A percentile compares a stretch with the other conserved stretches of the same genome.
phyloP scores from a whole-genome alignment of 2,113 vertebrate species.

The Xiphophorus couchianus region DNA sequence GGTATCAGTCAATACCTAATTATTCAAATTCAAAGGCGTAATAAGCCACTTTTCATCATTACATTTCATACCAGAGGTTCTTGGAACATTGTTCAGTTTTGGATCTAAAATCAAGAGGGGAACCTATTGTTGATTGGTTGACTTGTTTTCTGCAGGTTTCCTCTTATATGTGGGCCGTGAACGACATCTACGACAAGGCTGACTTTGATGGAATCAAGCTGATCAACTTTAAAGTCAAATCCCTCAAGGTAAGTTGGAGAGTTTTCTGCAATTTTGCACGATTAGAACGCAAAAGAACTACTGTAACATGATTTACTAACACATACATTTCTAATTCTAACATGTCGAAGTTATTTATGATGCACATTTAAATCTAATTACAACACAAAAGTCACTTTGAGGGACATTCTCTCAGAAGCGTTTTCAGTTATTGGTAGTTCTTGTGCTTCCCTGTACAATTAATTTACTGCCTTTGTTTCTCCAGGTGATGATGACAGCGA shows the following conservation, averaged over 20 bases:
- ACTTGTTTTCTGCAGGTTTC: slow-evolving; percentile 69
- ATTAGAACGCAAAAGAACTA: background rate
- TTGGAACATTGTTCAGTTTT: background rate
- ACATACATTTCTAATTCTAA: background rate
- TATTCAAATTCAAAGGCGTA: background rate
- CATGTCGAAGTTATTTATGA: background rate
- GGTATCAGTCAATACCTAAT: background rate
- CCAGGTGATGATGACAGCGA: slow-evolving; percentile 74
- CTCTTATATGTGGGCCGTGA: slow-evolving; percentile 80
- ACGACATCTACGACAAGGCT: slow-evolving; percentile 79
- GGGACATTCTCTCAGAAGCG: background rate
- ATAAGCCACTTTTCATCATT: background rate
- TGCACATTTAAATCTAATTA: background rate
- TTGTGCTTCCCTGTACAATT: background rate
- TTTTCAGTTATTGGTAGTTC: background rate
- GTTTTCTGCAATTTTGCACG: background rate
- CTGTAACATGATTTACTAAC: background rate
- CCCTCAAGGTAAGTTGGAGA: slow-evolving; percentile 75
- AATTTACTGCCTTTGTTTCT: background rate
- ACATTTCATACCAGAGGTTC: too few relatives aligned
- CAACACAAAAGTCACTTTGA: background rate
- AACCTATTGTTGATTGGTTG: background rate
- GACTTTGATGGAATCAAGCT: slow-evolving; percentile 80
- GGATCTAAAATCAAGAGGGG: background rate
- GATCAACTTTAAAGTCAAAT: slow-evolving; percentile 86